phyloP scores from a whole-genome alignment of 2,113 vertebrate genomes.

The Indri indri region DNA sequence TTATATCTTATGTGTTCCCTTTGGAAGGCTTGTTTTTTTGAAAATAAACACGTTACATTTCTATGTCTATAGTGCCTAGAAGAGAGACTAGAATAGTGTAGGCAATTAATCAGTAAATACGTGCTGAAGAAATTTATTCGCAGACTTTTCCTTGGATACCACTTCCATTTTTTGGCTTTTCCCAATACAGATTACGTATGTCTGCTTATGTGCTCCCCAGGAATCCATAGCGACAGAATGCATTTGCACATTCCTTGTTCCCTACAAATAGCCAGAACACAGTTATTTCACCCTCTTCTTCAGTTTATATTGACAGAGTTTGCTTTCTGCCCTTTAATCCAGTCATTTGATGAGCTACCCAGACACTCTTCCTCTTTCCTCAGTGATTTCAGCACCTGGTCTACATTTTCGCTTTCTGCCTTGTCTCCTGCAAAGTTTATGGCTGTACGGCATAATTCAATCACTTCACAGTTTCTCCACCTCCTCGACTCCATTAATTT shows the following conservation, averaged over 20 bases:
- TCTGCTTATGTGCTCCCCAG: neutral
- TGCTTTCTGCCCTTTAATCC: neutral
- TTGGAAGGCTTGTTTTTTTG: neutral
- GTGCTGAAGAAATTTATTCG: neutral
- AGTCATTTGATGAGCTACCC: neutral
- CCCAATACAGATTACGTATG: neutral
- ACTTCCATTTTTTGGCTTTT: neutral
- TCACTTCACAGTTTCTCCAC: neutral
- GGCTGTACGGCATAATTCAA: neutral
- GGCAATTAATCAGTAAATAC: neutral
- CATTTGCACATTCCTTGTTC: neutral
- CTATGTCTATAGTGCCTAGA: neutral
- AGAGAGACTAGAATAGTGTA: neutral
- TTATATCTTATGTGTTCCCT: neutral
- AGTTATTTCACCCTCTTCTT: neutral
- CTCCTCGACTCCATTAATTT: neutral
- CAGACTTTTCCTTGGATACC: neutral
- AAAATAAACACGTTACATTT: neutral
- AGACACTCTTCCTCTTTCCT: neutral
- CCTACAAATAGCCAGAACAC: neutral
- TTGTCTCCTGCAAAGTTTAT: neutral
- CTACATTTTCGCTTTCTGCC: conserved; percentile 18
- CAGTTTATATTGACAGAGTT: neutral
- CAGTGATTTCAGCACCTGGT: neutral
- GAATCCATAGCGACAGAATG: neutral